Percentiles rank a stretch among this genome's conserved stretches.
phyloP scores from a whole-genome alignment of 1,140 invertebrate genomes.

The Samia ricini region DNA sequence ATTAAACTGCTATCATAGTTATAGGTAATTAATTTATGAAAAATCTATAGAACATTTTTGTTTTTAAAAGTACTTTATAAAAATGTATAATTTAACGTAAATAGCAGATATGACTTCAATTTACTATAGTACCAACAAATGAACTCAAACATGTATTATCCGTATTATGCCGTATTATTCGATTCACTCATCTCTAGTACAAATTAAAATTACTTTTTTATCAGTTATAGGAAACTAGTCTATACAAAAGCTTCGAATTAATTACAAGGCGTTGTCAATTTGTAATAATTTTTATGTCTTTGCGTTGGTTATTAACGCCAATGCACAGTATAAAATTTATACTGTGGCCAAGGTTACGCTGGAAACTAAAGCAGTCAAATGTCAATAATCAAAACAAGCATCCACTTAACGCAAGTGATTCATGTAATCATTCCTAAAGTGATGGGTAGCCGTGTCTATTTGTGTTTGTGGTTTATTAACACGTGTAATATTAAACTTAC shows the following conservation, averaged over 20 bases:
- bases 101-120: too few species aligned
- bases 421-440: neutral
- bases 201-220: neutral
- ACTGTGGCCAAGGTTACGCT: neutral
- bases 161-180: too few species aligned
- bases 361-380: neutral
- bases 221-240: neutral
- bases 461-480: neutral
- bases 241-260: neutral
- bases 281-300: neutral
- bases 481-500: neutral
- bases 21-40: too few species aligned
- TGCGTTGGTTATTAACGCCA: neutral
- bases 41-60: too few species aligned
- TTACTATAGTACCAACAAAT: too few species aligned
- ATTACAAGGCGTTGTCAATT: neutral
- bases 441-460: neutral
- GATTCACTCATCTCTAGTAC: too few species aligned
- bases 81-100: too few species aligned
- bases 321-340: too few species aligned
- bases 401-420: conserved; percentile 1
- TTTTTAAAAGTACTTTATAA: too few species aligned
- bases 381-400: neutral
- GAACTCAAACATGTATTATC: too few species aligned
- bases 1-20: too few species aligned